A percentile compares a stretch with the other conserved stretches of the same genome.
Evolutionary conservation across 2,888 invertebrate species (phyloP).

Genomic region (Diarsia rubi): DNA sequence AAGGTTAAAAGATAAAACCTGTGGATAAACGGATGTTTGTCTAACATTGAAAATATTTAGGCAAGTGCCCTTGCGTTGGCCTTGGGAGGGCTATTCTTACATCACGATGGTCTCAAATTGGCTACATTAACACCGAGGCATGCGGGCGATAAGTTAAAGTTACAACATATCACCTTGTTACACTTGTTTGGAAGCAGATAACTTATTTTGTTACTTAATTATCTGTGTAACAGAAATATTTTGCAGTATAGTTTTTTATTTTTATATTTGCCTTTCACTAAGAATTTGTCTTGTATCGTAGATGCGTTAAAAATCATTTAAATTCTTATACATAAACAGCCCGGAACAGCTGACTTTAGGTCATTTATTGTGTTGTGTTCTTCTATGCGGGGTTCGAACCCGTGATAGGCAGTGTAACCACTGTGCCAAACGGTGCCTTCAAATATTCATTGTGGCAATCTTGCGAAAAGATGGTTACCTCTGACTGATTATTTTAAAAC

Average conservation of each 20-base stretch:
- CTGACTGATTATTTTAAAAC: background rate
- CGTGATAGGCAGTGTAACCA: too few species aligned
- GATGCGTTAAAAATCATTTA: background rate
- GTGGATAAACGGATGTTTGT: background rate
- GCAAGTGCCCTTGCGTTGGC: constrained; percentile 30
- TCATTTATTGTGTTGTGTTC: too few species aligned
- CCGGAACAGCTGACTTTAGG: background rate
- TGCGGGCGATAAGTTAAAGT: constrained; percentile 46
- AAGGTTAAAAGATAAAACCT: background rate
- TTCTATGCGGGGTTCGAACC: background rate
- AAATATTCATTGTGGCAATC: background rate
- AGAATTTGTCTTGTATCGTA: too few species aligned
- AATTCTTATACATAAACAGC: background rate
- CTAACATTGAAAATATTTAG: background rate
- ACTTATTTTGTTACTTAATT: background rate
- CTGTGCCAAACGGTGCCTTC: background rate
- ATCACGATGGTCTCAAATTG: constrained; percentile 13
- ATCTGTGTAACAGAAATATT: background rate
- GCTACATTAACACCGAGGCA: constrained; percentile 19
- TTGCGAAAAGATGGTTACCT: background rate
- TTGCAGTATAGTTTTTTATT: background rate
- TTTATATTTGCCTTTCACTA: too few species aligned
- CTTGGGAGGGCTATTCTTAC: constrained; percentile 33
- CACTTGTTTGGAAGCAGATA: constrained; percentile 6
- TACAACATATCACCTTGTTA: constrained; percentile 50